A percentile compares a stretch with the other conserved stretches of the same genome.
Conservation (phyloP, 2,888 invertebrate species). For the Allolobophora icterica region DNA sequence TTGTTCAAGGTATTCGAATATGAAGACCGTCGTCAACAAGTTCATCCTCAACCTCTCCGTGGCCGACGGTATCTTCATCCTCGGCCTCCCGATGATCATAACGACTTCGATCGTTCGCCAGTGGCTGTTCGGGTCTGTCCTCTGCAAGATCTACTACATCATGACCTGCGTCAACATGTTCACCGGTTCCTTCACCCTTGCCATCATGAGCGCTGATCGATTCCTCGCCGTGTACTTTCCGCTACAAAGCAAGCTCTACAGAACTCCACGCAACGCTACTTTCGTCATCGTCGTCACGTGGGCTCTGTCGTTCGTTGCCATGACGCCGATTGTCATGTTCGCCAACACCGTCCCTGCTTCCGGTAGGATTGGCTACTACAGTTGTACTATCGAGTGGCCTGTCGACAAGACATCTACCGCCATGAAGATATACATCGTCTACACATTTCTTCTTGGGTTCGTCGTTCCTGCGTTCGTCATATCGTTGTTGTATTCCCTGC, state of each 20-base stretch:
- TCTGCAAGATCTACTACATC: constrained; percentile 48
- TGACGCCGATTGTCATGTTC: constrained; percentile 20
- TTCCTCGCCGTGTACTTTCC: constrained; percentile 50
- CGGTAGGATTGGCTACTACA: background rate
- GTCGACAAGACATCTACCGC: constrained; percentile 40
- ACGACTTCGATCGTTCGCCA: constrained; percentile 40
- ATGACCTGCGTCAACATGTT: constrained; percentile 49
- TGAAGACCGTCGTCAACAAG: constrained; percentile 50
- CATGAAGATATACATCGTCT: constrained; percentile 45
- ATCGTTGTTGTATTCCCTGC: constrained; percentile 45
- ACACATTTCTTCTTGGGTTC: constrained; percentile 47
- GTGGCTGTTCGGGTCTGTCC: constrained; percentile 47
- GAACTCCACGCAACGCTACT: constrained; percentile 45
- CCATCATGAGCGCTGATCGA: constrained; percentile 49
- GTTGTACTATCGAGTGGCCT: background rate
- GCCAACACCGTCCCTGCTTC: background rate
- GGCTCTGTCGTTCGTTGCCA: constrained; percentile 45
- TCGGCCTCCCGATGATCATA: constrained; percentile 48
- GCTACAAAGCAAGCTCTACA: constrained; percentile 45
- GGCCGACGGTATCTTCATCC: constrained; percentile 48
- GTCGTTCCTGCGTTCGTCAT: constrained; percentile 46
- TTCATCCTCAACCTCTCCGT: constrained; percentile 50
- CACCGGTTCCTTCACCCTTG: constrained; percentile 48
- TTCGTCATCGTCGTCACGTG: constrained; percentile 46
- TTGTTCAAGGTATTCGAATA: constrained; percentile 45